Conservation (phyloP, 1,140 invertebrate species). For the Nephotettix cincticeps region DNA sequence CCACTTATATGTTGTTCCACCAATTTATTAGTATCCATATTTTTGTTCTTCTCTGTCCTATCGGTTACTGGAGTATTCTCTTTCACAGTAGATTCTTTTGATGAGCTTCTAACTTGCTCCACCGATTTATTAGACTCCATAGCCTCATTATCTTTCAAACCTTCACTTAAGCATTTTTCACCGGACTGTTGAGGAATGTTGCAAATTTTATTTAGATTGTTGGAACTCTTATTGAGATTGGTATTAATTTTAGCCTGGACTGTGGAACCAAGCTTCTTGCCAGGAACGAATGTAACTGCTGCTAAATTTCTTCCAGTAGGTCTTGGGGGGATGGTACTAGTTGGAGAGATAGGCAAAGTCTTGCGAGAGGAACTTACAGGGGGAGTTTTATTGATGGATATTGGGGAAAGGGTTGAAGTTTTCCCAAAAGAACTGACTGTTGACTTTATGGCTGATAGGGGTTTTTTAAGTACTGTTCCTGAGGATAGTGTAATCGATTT, state of each 20-base stretch:
- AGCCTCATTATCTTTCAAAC: too few relatives aligned
- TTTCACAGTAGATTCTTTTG: too few relatives aligned
- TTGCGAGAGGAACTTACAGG: background rate
- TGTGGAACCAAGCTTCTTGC: constrained; percentile 1
- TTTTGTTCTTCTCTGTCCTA: too few relatives aligned
- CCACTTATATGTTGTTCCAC: too few relatives aligned
- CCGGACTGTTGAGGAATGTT: background rate
- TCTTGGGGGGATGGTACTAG: background rate
- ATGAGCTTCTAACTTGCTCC: too few relatives aligned
- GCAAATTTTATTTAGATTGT: background rate
- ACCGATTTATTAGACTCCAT: too few relatives aligned
- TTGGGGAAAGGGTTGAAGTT: background rate
- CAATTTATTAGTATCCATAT: too few relatives aligned
- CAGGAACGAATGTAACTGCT: constrained; percentile 32
- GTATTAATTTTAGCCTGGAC: background rate
- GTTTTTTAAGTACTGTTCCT: background rate
- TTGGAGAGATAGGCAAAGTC: constrained; percentile 6
- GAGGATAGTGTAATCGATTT: background rate
- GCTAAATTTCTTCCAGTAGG: constrained; percentile 33
- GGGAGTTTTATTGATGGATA: background rate
- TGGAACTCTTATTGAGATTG: background rate
- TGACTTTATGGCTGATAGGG: background rate
- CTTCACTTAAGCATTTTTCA: too few relatives aligned
- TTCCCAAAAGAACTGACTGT: background rate
- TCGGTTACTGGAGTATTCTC: too few relatives aligned